Evolutionary conservation across 30 jellyfish, hydroid and myxozoan genomes (phyloP).

Genomic region (Pelagia noctiluca): DNA sequence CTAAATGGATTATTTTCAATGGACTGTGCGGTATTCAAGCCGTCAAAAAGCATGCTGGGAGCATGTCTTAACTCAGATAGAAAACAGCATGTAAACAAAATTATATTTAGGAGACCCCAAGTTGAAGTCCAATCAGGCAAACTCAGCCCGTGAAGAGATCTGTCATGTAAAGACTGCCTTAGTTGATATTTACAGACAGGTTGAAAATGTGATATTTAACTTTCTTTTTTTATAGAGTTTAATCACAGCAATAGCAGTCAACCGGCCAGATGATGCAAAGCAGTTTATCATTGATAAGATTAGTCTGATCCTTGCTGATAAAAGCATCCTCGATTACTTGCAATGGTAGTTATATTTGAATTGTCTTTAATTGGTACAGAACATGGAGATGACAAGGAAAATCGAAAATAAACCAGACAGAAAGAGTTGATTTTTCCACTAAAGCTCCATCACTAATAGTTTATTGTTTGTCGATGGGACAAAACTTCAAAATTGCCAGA

Average conservation of each 20-base stretch:
- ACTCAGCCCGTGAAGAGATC: not conserved
- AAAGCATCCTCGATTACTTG: slow-evolving; percentile 42
- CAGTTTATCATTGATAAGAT: slow-evolving; percentile 70
- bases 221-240: slow-evolving; percentile 59
- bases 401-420: no score
- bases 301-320: slow-evolving; percentile 44
- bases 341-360: slow-evolving; percentile 57
- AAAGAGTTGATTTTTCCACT: not conserved
- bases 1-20: no score
- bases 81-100: not conserved
- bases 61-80: no score
- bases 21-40: no score
- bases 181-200: not conserved
- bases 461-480: not conserved
- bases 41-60: no score
- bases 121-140: not conserved
- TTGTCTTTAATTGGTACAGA: not conserved
- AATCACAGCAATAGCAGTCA: slow-evolving; percentile 75
- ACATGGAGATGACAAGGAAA: no score
- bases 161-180: not conserved
- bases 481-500: not conserved
- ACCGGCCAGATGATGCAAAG: slow-evolving; percentile 75
- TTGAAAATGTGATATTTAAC: not conserved
- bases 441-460: no score
- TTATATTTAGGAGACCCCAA: not conserved